Base-by-base conservation (phyloP, 1,140 invertebrate genomes). In the Drosophila punjabiensis region DNA sequence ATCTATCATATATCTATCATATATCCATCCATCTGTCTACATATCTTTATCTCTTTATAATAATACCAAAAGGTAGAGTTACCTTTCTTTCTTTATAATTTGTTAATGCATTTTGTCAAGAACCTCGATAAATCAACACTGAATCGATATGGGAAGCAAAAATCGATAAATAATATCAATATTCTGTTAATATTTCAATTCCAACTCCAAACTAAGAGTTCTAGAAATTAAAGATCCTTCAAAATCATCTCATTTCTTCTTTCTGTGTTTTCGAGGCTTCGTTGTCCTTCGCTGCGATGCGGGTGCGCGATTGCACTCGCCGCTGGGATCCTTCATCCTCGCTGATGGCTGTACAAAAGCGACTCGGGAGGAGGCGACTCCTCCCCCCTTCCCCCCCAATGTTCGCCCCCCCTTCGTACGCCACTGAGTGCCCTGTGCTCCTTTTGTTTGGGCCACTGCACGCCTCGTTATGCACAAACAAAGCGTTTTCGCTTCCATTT, bases 391-490 rank as follows among this genome's bases (percentile, higher is more conserved):
- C n/a, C n/a, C 8, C n/a, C 3, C 8, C 16, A n/a, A n/a, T n/a
- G n/a, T n/a, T n/a, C n/a, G n/a, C 14, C 7, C 32, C 14, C 14
- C 28, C 3, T 5, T 28, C 28, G 16, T 16, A 30, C 47, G 24
- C 43, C 67, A 11, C 55, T 58, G 61, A 39, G 55, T 66, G 32
- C 64, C 52, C 30, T 78, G 52, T 50, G 64, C 56, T 43, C 43
- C 67, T 63, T 87, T 87, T 87, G 84, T 88, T 84, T 81, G 86
- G 82, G 58, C 77, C 84, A 55, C 76, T 80, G 84, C 80, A 87
- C 75, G 84, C 73, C 84, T 88, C 84, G 84, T 89, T 88, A 88
- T 88, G 84, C 84, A 89, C 81, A 84, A 89, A 88, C 85, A 88
- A 88, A 84, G 84, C 84, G 68, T 66, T 77, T 79, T 76, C 81